phyloP scores from a whole-genome alignment of 2,797 vertebrate species.

The Psittacula derbiana region DNA sequence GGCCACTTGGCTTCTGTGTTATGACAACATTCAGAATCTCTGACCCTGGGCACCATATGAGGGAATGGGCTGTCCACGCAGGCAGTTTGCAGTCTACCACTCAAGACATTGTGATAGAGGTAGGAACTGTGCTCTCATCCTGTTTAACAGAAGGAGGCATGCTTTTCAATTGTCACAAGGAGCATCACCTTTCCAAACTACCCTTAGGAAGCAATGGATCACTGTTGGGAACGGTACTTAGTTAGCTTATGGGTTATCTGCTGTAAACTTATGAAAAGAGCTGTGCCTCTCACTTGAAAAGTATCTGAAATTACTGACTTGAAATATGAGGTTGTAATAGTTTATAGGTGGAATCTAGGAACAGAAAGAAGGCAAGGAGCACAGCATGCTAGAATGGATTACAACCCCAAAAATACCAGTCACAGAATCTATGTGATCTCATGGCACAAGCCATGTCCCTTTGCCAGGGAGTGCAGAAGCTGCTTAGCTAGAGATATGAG shows the following conservation, averaged over 20 bases:
- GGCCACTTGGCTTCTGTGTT: neutral
- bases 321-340: neutral
- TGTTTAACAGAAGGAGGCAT: neutral
- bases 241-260: neutral
- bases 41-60: fast-evolving
- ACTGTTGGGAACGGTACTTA: neutral
- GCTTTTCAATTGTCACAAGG: neutral
- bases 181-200: neutral
- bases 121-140: neutral
- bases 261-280: neutral
- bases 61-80: neutral
- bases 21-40: neutral
- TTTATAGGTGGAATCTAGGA: neutral
- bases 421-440: neutral
- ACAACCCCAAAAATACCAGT: neutral
- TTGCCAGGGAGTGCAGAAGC: neutral
- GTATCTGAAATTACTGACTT: neutral
- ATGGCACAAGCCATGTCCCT: neutral
- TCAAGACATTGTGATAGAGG: neutral
- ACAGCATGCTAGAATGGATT: neutral
- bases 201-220: neutral
- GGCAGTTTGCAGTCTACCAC: neutral
- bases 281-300: neutral
- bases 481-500: neutral
- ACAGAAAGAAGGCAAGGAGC: neutral